Conservation (phyloP, 2,797 vertebrate species). For the Austrolebias charrua region DNA sequence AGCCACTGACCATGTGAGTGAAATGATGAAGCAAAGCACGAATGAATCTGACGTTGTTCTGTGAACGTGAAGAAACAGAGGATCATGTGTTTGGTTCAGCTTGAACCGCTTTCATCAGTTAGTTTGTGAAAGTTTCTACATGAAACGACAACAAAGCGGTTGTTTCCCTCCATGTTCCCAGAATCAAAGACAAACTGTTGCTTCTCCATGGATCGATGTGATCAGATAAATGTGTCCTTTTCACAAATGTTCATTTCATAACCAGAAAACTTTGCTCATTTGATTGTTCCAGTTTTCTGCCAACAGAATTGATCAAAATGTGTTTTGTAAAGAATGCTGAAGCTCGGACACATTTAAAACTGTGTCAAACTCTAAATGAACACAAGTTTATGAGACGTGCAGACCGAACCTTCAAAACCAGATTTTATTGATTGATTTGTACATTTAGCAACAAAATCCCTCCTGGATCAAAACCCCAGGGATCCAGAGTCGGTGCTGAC, state of each 20-base stretch:
- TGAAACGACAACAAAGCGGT: background rate
- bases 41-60: background rate
- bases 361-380: background rate
- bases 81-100: no score
- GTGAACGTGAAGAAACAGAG: background rate
- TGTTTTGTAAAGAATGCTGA: no score
- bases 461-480: conserved; percentile 22
- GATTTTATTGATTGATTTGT: background rate
- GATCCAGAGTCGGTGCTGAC: conserved; percentile 27
- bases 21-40: background rate
- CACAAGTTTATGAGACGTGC: no score
- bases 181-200: background rate
- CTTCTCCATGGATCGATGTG: background rate
- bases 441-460: background rate
- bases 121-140: no score
- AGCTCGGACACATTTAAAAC: background rate
- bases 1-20: conserved; percentile 83
- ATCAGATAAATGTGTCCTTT: background rate
- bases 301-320: no score
- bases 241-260: background rate
- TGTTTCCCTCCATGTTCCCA: no score
- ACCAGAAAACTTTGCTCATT: background rate
- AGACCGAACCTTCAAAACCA: background rate
- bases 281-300: no score
- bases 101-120: no score